Evolutionary conservation across 2,113 vertebrate genomes (phyloP), one percentile per base, ranked within the genome.

Genomic region (Gobius niger): DNA sequence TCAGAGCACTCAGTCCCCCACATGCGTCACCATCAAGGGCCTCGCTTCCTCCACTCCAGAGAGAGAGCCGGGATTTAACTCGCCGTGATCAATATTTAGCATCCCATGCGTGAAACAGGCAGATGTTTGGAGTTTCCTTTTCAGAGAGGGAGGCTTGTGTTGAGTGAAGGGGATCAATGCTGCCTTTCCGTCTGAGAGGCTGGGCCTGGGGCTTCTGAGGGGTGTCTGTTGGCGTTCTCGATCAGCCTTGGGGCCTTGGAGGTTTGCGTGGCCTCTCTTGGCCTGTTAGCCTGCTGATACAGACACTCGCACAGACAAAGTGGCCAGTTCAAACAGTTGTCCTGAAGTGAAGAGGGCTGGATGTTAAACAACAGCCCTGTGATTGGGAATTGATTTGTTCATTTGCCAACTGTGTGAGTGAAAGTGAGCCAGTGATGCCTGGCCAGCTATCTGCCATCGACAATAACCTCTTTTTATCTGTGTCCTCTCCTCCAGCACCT

Each of bases 121-220:
- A 95, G 94, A 95, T 95, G 95, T 96, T 96, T 93, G 93, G 95
- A 95, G 94, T 95, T 96, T 96, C 94, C 95, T 94, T 90, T 95
- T 88, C 89, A 90, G 88, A 90, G 91, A 84, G 8, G 47, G 75
- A 86, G 83, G 90, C 91, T 93, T 91, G 87, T 91, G 87, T 79
- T 92, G 93, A 94, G 94, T 92, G 90, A 92, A 90, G 92, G 90
- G 93, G 92, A 96, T 97, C 96, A 70, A 95, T 96, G 93, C 89
- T 90, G 83, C 82, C 54, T 91, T 94, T 92, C 84, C 76, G 82
- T 86, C 85, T 83, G 81, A 59, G 73, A 73, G 84, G 76, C 80
- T 76, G 69, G 87, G 76, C 75, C 75, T 73, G 63, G 24, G 16
- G 80, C 78, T 82, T 88, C 81, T 75, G 84, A 89, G 86, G 85